Conservation (phyloP, 1,140 invertebrate species). For the Vollenhovia emeryi region DNA sequence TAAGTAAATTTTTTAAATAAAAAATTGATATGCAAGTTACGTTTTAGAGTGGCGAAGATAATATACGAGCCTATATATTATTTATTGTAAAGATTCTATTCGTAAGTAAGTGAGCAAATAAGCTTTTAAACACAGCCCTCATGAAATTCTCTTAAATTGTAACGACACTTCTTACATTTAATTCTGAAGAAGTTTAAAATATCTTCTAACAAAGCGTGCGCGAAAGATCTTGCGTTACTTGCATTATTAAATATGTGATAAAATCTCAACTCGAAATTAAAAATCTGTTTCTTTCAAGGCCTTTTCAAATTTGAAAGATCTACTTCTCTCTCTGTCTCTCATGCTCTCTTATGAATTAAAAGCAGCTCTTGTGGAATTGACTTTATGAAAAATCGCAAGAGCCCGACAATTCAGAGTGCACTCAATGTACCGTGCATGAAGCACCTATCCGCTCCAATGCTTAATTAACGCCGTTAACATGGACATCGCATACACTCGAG, state of each 20-base stretch:
- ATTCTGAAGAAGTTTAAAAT: not conserved
- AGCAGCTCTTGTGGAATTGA: slow-evolving; percentile 41
- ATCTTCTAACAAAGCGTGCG: not conserved
- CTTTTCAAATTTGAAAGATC: not conserved
- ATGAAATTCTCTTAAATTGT: not conserved
- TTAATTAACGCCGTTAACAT: slow-evolving; percentile 59
- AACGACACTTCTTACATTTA: not conserved
- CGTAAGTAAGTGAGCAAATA: not conserved
- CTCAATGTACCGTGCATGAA: slow-evolving; percentile 33
- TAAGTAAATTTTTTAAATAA: not conserved
- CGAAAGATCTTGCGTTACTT: not conserved
- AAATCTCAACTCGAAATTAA: not conserved
- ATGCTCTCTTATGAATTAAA: slow-evolving; percentile 22
- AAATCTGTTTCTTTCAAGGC: not conserved
- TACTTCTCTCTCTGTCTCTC: not conserved
- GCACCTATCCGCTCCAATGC: slow-evolving; percentile 54
- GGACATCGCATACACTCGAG: slow-evolving; percentile 49
- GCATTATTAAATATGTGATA: not conserved
- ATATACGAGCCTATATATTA: not conserved
- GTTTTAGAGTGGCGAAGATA: not conserved
- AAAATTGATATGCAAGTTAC: not conserved
- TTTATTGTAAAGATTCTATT: not conserved
- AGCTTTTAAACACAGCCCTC: not conserved
- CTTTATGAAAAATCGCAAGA: slow-evolving; percentile 57
- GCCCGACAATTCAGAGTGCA: slow-evolving; percentile 50